Evolutionary conservation across 2,797 vertebrate genomes (phyloP), one percentile per base, ranked within the genome.

Genomic region (Champsocephalus esox): DNA sequence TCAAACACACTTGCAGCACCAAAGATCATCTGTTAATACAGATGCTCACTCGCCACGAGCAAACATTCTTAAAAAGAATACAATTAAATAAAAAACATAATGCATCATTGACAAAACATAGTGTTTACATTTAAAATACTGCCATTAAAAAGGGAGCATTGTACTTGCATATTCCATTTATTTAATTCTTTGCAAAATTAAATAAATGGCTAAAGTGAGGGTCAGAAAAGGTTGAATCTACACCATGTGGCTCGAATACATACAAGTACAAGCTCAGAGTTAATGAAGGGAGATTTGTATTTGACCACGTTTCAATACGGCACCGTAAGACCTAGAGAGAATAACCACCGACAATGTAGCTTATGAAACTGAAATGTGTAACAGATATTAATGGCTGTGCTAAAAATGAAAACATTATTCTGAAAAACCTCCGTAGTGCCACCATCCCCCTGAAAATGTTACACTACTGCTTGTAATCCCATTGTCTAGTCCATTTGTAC

Each of bases 341-440:
- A 75, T 24, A 41, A 81, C 59, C 81, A 83, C 63, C 50, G 67
- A 65, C n/a, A 54, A 61, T 57, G 77, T 85, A 93, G 92, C 91
- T 93, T 92, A 92, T 89, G 75, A 79, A 89, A 87, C 84, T 87
- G 79, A 83, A 75, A 73, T 48, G 62, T 66, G 66, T 86, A 86
- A 89, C 76, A 73, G 46, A 63, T 46, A 63, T 46, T 21, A 70
- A 76, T 21, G 67, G 52, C 28, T 80, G 66, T 80, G 48, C 61
- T 64, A 34, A 14, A 12, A 64, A 69, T 21, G 14, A 81, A 12
- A 9, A 74, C 70, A 49, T 77, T 63, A 59, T 68, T 43, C 10
- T 69, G 70, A 62, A 82, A 28, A 66, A 67, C 43, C 58, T 50
- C 43, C 68, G 2, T 43, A 7, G 56, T 72, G 70, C 72, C 45